Base-by-base conservation (phyloP, 2,888 invertebrate genomes). In the Brenthis daphne region DNA sequence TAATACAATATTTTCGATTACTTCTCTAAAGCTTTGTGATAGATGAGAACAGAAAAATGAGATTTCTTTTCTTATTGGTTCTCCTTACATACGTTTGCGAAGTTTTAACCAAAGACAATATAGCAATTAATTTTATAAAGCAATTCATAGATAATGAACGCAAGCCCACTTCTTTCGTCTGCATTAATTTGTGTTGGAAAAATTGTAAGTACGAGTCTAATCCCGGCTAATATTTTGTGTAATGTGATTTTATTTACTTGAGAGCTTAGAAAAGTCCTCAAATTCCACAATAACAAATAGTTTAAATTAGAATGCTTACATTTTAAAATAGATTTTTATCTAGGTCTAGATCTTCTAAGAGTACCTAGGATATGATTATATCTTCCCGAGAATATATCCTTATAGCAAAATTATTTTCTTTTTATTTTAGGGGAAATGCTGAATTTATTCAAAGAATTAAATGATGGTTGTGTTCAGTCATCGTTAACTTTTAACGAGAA, bases 141-240 rank as follows among this genome's bases (percentile, higher is more conserved):
- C 70, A 76, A 12, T 88, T 79, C 12, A 77, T 88, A 3, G 66
- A 74, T 58, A 86, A 88, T 70, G 88, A 89, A 72, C 66, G 73
- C 0, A 83, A 81, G 63, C 83, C 88, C 0, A 86, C 87, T 0
- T 77, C 79, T 74, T 68, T 88, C 47, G 73, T 84, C n/a, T 80
- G 77, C 16, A 71, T 72, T 13, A 75, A 79, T 24, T 67, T 86
- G 13, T 88, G 87, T 66, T 88, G 88, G 88, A 73, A 71, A 14
- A 82, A 77, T 58, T 75, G 88, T 88, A 76, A 80, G 86, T 20
- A 20, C 20, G 20, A 20, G 20, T 48, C 48, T 55, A 13, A 29
- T 37, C n/a, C 29, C 56, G 54, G 48, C 75, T 53, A 53, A 54
- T 14, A 16, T 16, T 12, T 1, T 8, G 2, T 0, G 37, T 11